A percentile compares a stretch with the other conserved stretches of the same genome.
Conservation (phyloP, 2,113 vertebrate genomes). For the Pangasianodon hypophthalmus region DNA sequence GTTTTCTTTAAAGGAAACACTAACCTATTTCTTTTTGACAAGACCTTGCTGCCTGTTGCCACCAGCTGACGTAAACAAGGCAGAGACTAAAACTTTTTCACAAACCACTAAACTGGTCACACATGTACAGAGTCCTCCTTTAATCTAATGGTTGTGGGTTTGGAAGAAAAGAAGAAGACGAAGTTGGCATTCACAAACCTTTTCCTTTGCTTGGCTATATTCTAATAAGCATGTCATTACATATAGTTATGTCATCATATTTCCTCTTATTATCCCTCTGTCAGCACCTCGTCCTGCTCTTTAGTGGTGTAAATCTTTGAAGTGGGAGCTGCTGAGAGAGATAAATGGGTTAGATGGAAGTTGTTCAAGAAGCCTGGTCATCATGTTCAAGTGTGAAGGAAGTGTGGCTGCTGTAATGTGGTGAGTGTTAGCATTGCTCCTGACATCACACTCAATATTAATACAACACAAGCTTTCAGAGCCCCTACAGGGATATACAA, state of each 20-base stretch:
- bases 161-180: neutral
- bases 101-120: slow-evolving; percentile 11
- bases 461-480: neutral
- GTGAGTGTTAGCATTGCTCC: slow-evolving; percentile 12
- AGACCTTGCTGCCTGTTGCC: slow-evolving; percentile 4
- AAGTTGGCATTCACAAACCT: neutral
- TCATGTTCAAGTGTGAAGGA: neutral
- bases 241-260: slow-evolving; percentile 23
- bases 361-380: slow-evolving; percentile 35
- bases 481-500: neutral
- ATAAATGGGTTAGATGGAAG: slow-evolving; percentile 25
- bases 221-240: slow-evolving; percentile 2
- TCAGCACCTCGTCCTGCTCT: slow-evolving; percentile 16
- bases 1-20: slow-evolving; percentile 29
- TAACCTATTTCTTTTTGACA: slow-evolving; percentile 21
- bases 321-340: slow-evolving; percentile 26
- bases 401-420: neutral
- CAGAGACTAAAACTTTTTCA: neutral
- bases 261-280: slow-evolving; percentile 8
- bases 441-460: slow-evolving; percentile 20
- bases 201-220: neutral
- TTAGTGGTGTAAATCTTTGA: slow-evolving; percentile 23
- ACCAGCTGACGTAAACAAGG: neutral
- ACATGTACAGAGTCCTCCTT: slow-evolving; percentile 5
- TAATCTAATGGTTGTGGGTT: neutral